These are phyloP conservation scores for Manis javanica DNA, from an alignment of 2,797 vertebrate genomes.

Conservation along the genomic window DNA sequence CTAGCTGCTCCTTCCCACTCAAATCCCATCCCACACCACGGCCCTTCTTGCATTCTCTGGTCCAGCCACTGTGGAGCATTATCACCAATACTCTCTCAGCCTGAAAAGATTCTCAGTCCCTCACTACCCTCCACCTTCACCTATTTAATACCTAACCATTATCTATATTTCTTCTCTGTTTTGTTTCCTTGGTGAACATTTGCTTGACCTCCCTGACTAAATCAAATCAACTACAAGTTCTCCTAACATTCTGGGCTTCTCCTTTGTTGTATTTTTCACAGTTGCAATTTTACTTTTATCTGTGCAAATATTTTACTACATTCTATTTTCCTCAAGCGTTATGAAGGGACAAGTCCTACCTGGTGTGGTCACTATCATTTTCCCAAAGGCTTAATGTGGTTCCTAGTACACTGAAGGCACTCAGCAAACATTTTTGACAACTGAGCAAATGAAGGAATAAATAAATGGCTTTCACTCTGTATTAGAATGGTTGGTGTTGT, in stretches of 20 bases:
- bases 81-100: neutral
- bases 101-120: neutral
- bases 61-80: neutral
- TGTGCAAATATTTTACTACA: neutral
- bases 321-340: neutral
- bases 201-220: neutral
- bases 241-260: neutral
- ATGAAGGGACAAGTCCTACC: neutral
- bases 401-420: neutral
- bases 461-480: constrained; percentile 29
- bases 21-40: neutral
- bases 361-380: constrained; percentile 22
- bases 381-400: neutral
- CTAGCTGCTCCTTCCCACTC: neutral
- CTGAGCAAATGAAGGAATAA: neutral
- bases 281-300: constrained; percentile 1
- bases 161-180: neutral
- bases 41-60: neutral
- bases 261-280: neutral
- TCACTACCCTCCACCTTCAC: neutral
- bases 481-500: neutral
- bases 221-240: neutral
- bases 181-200: neutral
- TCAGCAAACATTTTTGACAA: neutral
- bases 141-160: neutral